Conservation (phyloP, 2,113 vertebrate species). For the Apistogramma diplotaenia region DNA sequence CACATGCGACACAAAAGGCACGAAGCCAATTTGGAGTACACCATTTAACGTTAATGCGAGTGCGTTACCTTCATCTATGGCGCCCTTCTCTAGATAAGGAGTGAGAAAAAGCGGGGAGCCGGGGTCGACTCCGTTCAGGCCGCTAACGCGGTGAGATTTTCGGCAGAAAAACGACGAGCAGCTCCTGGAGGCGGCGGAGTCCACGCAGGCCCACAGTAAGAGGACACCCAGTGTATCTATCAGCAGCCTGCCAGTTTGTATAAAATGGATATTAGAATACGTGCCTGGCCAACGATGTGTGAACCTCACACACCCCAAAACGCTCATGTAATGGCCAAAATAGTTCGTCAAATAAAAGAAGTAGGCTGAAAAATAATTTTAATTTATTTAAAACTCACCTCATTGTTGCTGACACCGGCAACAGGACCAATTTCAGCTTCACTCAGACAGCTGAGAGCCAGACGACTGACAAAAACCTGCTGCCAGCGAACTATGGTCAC, state of each 20-base stretch:
- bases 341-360: too few relatives aligned
- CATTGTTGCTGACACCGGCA: slow-evolving; percentile 5
- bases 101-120: slow-evolving; percentile 84
- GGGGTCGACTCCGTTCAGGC: slow-evolving; percentile 54
- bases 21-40: neutral
- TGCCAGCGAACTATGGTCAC: neutral
- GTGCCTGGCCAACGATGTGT: neutral
- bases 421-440: neutral
- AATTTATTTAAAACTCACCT: slow-evolving; percentile 39
- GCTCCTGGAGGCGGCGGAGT: slow-evolving; percentile 35
- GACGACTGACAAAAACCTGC: neutral
- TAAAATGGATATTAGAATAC: slow-evolving; percentile 2
- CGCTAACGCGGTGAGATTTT: slow-evolving; percentile 53
- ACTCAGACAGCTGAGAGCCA: accelerated
- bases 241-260: slow-evolving; percentile 36
- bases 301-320: neutral
- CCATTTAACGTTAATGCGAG: neutral
- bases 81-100: slow-evolving; percentile 80
- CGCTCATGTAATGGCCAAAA: neutral
- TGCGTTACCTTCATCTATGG: slow-evolving; percentile 72
- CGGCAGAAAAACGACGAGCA: slow-evolving; percentile 75
- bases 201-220: slow-evolving; percentile 37
- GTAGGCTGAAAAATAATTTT: neutral
- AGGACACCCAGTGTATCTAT: slow-evolving; percentile 50
- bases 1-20: neutral